Conservation (phyloP, 2,888 invertebrate species). For the Oxycera nigricornis region DNA sequence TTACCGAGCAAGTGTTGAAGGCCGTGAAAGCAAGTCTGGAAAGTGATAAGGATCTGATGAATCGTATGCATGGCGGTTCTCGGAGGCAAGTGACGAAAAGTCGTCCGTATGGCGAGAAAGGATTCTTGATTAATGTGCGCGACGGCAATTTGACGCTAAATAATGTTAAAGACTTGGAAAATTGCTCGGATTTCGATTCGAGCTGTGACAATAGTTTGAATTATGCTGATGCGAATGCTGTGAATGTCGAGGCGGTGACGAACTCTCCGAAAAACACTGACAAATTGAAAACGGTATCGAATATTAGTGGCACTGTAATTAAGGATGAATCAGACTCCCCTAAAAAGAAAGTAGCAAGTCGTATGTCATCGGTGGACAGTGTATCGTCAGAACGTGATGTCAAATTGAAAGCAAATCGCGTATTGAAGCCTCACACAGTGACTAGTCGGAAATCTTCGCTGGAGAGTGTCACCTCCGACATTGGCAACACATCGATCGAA, state of each 20-base stretch:
- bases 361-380: conserved; percentile 45
- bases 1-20: conserved; percentile 55
- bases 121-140: conserved; percentile 59
- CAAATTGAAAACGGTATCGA: neutral
- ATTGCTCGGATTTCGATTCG: conserved; percentile 61
- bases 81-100: conserved; percentile 49
- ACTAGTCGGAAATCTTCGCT: conserved; percentile 40
- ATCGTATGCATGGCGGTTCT: conserved; percentile 19
- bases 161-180: conserved; percentile 60
- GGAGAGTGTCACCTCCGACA: conserved; percentile 40
- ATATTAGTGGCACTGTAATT: neutral
- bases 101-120: conserved; percentile 60
- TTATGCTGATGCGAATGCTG: conserved; percentile 57
- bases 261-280: neutral
- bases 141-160: conserved; percentile 57
- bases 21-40: conserved; percentile 56
- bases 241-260: neutral
- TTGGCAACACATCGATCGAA: conserved; percentile 24
- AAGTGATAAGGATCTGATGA: conserved; percentile 42
- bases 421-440: neutral
- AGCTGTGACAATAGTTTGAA: conserved; percentile 62
- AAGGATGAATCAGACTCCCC: neutral
- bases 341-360: conserved; percentile 32
- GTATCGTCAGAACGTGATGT: conserved; percentile 39
- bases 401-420: conserved; percentile 10